These are phyloP conservation scores for Berghia stephanieae DNA, from an alignment of 1,140 invertebrate genomes.

Conservation along the genomic window DNA sequence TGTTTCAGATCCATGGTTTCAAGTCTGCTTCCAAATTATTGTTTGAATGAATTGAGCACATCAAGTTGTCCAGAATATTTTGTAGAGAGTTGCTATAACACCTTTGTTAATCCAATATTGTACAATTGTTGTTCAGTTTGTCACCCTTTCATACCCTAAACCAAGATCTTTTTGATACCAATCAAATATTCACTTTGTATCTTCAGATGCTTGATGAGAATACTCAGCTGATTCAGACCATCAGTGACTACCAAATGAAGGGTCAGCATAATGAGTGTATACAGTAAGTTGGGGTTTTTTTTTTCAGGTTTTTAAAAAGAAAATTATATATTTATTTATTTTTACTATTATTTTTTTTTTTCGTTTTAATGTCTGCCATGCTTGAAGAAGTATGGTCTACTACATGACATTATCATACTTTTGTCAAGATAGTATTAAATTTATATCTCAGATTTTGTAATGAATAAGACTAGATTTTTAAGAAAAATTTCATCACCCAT, in stretches of 20 bases:
- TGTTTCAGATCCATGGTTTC: too few relatives aligned
- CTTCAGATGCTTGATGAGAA: conserved; percentile 94
- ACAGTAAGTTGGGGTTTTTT: conserved; percentile 74
- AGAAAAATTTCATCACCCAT: too few relatives aligned
- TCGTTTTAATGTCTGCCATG: not conserved
- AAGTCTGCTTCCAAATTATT: not conserved
- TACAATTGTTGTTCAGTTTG: not conserved
- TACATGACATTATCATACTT: too few relatives aligned
- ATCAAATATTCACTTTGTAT: conserved; percentile 29
- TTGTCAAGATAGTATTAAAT: too few relatives aligned
- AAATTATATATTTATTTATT: not conserved
- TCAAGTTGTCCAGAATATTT: not conserved
- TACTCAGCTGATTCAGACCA: conserved; percentile 93
- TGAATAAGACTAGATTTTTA: too few relatives aligned
- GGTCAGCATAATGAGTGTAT: conserved; percentile 92
- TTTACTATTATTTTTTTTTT: conserved; percentile 21
- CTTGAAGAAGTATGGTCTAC: not conserved
- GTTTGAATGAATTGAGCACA: not conserved
- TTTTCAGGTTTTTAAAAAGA: too few relatives aligned
- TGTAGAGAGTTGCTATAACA: not conserved
- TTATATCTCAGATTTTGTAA: too few relatives aligned
- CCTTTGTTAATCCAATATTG: not conserved
- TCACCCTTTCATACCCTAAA: too few relatives aligned
- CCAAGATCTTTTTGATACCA: too few relatives aligned
- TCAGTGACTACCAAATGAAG: conserved; percentile 94